Evolutionary conservation across 1,140 invertebrate species (phyloP).

Genomic region (Drosophila takahashii): DNA sequence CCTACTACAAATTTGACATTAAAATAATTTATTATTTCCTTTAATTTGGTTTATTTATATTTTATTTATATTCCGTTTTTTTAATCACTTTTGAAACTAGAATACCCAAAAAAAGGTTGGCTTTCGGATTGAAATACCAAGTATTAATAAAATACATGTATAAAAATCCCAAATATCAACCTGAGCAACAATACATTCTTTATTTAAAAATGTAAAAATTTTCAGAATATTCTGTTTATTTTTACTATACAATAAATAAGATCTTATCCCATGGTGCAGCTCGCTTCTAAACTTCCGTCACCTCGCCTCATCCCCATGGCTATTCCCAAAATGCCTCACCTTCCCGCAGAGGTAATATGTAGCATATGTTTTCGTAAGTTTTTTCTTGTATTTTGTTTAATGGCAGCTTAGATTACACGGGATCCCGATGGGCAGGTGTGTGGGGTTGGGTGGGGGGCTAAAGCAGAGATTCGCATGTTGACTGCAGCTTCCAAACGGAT

Average conservation of each 20-base stretch:
- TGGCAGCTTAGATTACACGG: constrained; percentile 81
- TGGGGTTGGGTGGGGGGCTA: constrained; percentile 7
- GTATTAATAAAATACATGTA: too few relatives aligned
- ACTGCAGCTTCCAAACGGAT: constrained; percentile 59
- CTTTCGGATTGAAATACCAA: too few relatives aligned
- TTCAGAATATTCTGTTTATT: not conserved
- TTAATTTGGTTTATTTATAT: too few relatives aligned
- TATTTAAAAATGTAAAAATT: not conserved
- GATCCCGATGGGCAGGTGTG: constrained; percentile 40
- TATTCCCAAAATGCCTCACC: constrained; percentile 1
- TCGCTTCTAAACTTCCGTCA: constrained; percentile 28
- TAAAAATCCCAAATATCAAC: too few relatives aligned
- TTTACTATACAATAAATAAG: not conserved
- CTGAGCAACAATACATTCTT: not conserved
- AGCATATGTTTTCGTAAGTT: constrained; percentile 83
- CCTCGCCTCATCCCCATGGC: constrained; percentile 40
- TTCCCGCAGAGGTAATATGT: constrained; percentile 75
- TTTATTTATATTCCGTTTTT: too few relatives aligned
- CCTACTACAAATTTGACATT: too few relatives aligned
- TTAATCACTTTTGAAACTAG: too few relatives aligned
- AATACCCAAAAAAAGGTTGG: too few relatives aligned
- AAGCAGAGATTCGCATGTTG: constrained; percentile 63
- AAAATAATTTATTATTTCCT: too few relatives aligned
- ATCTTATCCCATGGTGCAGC: constrained; percentile 6
- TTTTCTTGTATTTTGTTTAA: constrained; percentile 83